phyloP scores from a whole-genome alignment of 92 coral and sea anemone genomes.

The Epizoanthus stellaris region DNA sequence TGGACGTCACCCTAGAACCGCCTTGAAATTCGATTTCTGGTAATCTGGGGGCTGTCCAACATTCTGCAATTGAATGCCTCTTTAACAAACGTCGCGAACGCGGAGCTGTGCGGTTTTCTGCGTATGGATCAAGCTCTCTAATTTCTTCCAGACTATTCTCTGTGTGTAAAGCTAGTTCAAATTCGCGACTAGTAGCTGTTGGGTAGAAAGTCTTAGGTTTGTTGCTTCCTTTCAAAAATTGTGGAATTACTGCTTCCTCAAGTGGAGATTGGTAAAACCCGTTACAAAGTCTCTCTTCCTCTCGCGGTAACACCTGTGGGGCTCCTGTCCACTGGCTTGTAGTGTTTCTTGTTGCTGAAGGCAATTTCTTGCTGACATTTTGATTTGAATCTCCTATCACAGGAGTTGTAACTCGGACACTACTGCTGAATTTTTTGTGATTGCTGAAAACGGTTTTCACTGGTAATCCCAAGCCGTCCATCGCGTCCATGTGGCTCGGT shows the following conservation, averaged over 20 bases:
- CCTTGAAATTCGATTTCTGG: slow-evolving; percentile 4
- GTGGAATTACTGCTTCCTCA: neutral
- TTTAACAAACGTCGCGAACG: neutral
- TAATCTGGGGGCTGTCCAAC: slow-evolving; percentile 9
- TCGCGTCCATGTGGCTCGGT: no score
- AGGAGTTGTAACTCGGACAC: no score
- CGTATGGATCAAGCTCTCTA: neutral
- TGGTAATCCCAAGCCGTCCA: no score
- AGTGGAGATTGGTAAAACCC: no score
- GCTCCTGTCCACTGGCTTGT: neutral
- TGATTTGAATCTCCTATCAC: neutral
- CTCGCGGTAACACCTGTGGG: neutral
- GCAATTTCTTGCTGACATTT: neutral
- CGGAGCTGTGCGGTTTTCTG: neutral
- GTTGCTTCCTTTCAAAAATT: neutral
- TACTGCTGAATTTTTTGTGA: no score
- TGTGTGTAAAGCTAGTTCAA: slow-evolving; percentile 1
- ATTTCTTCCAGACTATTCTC: neutral
- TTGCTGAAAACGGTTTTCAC: no score
- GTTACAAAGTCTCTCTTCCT: neutral
- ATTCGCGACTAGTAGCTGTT: neutral
- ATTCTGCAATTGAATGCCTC: slow-evolving; percentile 1
- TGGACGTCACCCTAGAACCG: neutral
- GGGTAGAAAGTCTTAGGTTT: neutral
- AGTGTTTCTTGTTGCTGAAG: neutral